Evolutionary conservation across 2,113 vertebrate genomes (phyloP).

Genomic region (Ochotona curzoniae): DNA sequence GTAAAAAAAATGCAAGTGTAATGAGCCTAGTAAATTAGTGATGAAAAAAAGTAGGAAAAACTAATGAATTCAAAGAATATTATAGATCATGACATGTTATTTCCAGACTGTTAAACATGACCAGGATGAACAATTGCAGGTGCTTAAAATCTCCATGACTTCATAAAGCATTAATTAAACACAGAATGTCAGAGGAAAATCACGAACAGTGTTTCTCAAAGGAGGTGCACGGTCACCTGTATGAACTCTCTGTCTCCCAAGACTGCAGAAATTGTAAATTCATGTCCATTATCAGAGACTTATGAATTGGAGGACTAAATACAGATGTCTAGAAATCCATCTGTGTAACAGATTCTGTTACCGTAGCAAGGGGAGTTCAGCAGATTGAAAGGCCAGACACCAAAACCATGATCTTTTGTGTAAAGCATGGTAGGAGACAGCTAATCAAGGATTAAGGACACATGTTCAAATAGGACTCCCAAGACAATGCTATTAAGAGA

Average conservation of each 20-base stretch:
- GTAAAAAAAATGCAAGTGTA: not conserved
- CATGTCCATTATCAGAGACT: not conserved
- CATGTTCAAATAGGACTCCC: too few relatives aligned
- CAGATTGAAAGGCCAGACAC: too few relatives aligned
- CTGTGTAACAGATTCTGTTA: not conserved
- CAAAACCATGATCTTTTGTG: too few relatives aligned
- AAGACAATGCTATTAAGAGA: too few relatives aligned
- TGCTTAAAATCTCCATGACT: slow-evolving; percentile 75
- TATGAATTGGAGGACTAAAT: not conserved
- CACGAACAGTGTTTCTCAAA: slow-evolving; percentile 32
- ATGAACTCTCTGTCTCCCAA: not conserved
- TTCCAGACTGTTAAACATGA: slow-evolving; percentile 75
- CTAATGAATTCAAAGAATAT: slow-evolving; percentile 63
- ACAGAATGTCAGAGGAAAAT: slow-evolving; percentile 65
- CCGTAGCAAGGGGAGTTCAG: too few relatives aligned
- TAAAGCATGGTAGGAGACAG: too few relatives aligned
- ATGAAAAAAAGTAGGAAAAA: slow-evolving; percentile 67
- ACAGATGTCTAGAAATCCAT: not conserved
- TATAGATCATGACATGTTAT: slow-evolving; percentile 70
- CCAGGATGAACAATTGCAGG: slow-evolving; percentile 64
- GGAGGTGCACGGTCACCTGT: not conserved
- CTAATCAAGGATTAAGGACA: too few relatives aligned
- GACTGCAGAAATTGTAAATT: slow-evolving; percentile 24
- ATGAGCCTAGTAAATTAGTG: slow-evolving; percentile 41
- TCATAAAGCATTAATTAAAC: slow-evolving; percentile 76